Evolutionary conservation across 2,113 vertebrate species (phyloP).

Genomic region (Martes martes): DNA sequence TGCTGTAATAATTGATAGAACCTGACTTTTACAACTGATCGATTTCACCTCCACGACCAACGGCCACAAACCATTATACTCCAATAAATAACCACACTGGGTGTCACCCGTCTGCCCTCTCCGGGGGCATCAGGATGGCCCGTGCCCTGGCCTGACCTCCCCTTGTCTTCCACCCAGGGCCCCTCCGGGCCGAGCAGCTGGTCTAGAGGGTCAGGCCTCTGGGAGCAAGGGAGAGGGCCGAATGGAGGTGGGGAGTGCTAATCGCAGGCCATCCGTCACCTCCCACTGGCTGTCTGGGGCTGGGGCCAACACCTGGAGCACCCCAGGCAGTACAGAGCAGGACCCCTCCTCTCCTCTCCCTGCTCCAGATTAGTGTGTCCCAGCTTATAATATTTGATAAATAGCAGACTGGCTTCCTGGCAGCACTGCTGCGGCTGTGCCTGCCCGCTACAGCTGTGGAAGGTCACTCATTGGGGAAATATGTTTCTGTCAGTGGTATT

Average conservation of each 20-base stretch:
- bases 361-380: constrained; percentile 75
- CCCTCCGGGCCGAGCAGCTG: constrained; percentile 81
- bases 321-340: constrained; percentile 80
- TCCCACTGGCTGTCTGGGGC: constrained; percentile 83
- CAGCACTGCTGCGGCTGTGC: constrained; percentile 40
- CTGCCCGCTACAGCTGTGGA: constrained; percentile 78
- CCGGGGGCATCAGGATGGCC: constrained; percentile 48
- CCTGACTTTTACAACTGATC: constrained; percentile 87
- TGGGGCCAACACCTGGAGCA: constrained; percentile 81
- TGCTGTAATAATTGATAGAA: constrained; percentile 93
- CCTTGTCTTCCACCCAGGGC: constrained; percentile 78
- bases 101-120: constrained; percentile 74
- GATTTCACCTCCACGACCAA: constrained; percentile 82
- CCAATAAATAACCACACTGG: constrained; percentile 82
- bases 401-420: constrained; percentile 73
- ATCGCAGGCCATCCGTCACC: constrained; percentile 86
- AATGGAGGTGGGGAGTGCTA: constrained; percentile 65
- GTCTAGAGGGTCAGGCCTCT: constrained; percentile 74
- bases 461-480: constrained; percentile 92
- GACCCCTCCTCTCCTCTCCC: constrained; percentile 55
- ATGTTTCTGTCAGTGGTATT: constrained; percentile 86
- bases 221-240: constrained; percentile 68
- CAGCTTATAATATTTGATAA: constrained; percentile 85
- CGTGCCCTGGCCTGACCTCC: constrained; percentile 78
- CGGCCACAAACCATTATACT: constrained; percentile 88